Base-by-base conservation (phyloP, 2,888 invertebrate species). In the Achlya flavicornis region DNA sequence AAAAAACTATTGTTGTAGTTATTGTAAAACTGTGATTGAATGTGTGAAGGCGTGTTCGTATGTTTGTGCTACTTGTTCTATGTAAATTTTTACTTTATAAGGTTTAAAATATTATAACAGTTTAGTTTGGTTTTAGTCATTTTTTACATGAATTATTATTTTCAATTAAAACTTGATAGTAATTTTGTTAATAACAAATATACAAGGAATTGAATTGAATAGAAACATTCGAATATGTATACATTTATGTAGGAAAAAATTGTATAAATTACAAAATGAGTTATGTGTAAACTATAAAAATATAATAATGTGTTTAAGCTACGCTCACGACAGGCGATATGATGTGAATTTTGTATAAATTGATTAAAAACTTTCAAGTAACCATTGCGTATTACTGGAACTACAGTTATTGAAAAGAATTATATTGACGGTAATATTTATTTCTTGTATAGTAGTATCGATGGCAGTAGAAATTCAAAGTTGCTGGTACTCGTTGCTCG, bases 41-140 rank as follows among this genome's bases (percentile, higher is more conserved):
- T 79, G 77, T 69, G 58, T 64, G 66, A 63, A 69, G n/a, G 61
- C 63, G 64, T 67, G 57, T 76, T 72, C 71, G 66, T 69, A 68
- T 72, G 72, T 74, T 71, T 76, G 68, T 71, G 59, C 66, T 19
- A 4, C 53, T 10, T 72, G 71, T 75, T 78, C 73, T 78, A 66
- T 87, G 85, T 87, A 85, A 84, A 86, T 85, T 86, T 84, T 79
- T 86, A 88, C 81, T 83, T 83, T 80, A 79, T 89, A 89, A 88
- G 88, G 83, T 82, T 79, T 88, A 85, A 84, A 80, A 73, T 76
- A 75, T 41, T 41, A 38, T 72, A 59, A 41, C 60, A n/a, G 41
- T 19, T 26, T 60, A 60, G 16, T 19, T 41, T 58, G 14, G 53
- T 53, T 53, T 26, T 53, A 53, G 53, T 53, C 46, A 1, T n/a